phyloP scores from a whole-genome alignment of 2,888 invertebrate genomes.

The Hedya salicella region DNA sequence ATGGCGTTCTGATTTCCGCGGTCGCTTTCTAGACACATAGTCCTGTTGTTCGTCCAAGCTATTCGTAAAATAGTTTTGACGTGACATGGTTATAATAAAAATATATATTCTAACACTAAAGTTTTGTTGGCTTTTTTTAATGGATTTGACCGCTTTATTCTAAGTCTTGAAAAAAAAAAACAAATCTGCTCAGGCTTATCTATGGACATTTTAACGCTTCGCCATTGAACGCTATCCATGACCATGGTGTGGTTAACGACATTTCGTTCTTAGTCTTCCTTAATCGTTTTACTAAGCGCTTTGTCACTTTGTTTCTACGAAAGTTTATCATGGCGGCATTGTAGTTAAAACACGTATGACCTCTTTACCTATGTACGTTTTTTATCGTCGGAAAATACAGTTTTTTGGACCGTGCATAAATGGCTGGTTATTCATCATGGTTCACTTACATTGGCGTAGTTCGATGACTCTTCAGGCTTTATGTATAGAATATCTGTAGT shows the following conservation, averaged over 20 bases:
- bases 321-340: constrained; percentile 41
- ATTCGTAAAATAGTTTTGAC: too few species aligned
- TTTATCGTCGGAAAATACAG: constrained; percentile 42
- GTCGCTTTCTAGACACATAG: too few species aligned
- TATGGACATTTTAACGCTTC: too few species aligned
- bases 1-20: too few species aligned
- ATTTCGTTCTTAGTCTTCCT: constrained; percentile 24
- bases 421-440: constrained; percentile 32
- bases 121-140: too few species aligned
- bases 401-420: constrained; percentile 41
- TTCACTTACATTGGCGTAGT: constrained; percentile 31
- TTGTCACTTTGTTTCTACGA: constrained; percentile 45
- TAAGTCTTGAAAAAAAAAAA: too few species aligned
- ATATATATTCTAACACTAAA: too few species aligned
- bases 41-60: too few species aligned
- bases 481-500: constrained; percentile 1
- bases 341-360: constrained; percentile 42
- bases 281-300: constrained; percentile 41
- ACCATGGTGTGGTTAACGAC: constrained; percentile 6
- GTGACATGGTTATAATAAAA: too few species aligned
- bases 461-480: constrained; percentile 27
- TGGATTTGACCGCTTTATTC: too few species aligned
- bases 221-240: neutral
- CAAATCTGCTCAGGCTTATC: too few species aligned
- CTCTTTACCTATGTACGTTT: constrained; percentile 44